phyloP scores from a whole-genome alignment of 2,113 vertebrate genomes.

The Camelus bactrianus region DNA sequence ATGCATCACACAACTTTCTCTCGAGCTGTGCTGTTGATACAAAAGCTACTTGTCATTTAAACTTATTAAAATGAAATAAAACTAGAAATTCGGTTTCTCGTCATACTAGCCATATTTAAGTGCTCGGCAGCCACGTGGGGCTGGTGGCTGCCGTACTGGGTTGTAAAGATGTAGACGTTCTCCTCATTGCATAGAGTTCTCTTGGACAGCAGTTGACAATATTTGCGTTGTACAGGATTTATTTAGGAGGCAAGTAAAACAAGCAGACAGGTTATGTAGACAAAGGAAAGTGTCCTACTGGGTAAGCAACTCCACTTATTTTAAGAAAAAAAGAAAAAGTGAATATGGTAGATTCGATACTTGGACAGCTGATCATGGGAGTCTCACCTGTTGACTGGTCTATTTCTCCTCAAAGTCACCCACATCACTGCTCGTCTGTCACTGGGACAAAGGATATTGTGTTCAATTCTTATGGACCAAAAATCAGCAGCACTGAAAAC shows the following conservation, averaged over 20 bases:
- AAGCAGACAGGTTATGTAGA: background rate
- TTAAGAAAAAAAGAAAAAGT: background rate
- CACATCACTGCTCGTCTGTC: background rate
- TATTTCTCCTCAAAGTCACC: background rate
- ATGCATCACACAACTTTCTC: background rate
- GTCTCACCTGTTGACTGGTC: conserved; percentile 51
- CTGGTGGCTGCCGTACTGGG: background rate
- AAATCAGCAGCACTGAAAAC: conserved; percentile 1
- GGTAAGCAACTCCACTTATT: background rate
- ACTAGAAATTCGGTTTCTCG: background rate
- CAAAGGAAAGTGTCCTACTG: background rate
- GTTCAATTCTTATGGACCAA: conserved; percentile 21
- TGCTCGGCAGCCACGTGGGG: background rate
- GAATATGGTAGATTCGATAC: background rate
- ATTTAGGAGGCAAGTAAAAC: background rate
- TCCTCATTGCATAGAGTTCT: background rate
- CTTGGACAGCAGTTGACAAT: background rate
- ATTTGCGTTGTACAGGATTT: background rate
- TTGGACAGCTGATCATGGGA: background rate
- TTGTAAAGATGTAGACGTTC: background rate
- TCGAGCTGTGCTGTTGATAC: background rate
- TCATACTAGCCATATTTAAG: background rate
- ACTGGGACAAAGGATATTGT: background rate
- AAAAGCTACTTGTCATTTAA: background rate
- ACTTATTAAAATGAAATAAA: background rate